Evolutionary conservation across 2,888 invertebrate genomes (phyloP).

Genomic region (Drosophila koepferae): DNA sequence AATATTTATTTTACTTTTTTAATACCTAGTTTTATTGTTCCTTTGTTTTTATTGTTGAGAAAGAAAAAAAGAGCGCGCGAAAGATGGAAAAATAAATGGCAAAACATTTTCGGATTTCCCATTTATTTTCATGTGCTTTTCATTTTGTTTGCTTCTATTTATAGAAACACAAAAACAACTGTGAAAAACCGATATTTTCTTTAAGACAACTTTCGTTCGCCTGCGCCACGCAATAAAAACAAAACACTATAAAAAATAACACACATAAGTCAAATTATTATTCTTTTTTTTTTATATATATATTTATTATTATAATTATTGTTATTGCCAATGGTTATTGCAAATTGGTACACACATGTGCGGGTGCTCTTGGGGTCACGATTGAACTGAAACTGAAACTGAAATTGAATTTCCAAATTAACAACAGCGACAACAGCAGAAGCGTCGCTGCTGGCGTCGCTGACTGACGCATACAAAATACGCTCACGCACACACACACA

Average conservation of each 20-base stretch:
- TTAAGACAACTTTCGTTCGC: constrained; percentile 18
- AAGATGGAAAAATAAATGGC: not conserved
- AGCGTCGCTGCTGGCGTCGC: constrained; percentile 16
- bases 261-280: constrained; percentile 3
- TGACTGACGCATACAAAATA: constrained; percentile 37
- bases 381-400: constrained; percentile 77
- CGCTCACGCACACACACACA: not conserved
- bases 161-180: constrained; percentile 32
- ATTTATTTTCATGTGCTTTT: constrained; percentile 51
- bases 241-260: constrained; percentile 38
- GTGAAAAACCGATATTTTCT: constrained; percentile 42
- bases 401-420: constrained; percentile 72
- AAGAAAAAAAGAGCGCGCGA: not conserved
- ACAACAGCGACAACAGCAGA: constrained; percentile 40
- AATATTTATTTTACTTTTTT: not conserved
- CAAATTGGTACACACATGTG: constrained; percentile 68
- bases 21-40: constrained; percentile 2
- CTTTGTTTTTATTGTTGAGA: constrained; percentile 26
- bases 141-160: constrained; percentile 46
- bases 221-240: constrained; percentile 48
- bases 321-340: constrained; percentile 12
- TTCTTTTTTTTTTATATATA: not conserved
- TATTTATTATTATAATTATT: constrained; percentile 1
- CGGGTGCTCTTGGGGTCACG: constrained; percentile 75
- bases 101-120: constrained; percentile 15